Base-by-base conservation (phyloP, 2,113 vertebrate species). In the Rostratula benghalensis region DNA sequence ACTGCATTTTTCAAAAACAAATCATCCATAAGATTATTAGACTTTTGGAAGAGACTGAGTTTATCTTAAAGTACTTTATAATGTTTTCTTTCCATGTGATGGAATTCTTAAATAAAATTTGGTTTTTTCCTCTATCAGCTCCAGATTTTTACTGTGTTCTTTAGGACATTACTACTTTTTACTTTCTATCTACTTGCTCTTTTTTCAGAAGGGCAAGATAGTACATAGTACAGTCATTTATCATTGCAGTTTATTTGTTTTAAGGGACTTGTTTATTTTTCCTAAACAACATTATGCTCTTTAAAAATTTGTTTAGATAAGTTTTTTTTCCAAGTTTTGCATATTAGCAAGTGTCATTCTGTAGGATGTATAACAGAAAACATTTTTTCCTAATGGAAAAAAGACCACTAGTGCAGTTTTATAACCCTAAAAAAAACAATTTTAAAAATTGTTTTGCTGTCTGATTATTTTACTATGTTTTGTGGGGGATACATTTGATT, bases 321-420 rank as follows among this genome's bases (percentile, higher is more conserved):
- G 39, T 39, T 2, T 70, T 61, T 69, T 17, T 37, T 12, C 5
- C 7, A 60, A 13, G 4, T 80, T 89, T 45, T 67, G 28, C 2
- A 17, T 22, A 2, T 16, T 2, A 90, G 1, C 7, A 73, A 10
- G 16, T 74, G 24, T 89, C 18, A 61, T 5, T 23, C 6, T n/a
- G 33, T 33, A 81, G 27, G 3, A 54, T 17, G 50, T 28, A 2
- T 13, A 54, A 9, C 9, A 75, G 4, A 54, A 91, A 73, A 75
- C 2, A 21, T 6, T 9, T 3, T 7, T n/a, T 37, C 31, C 25
- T 3, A 56, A 64, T 37, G 4, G 9, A 27, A 75, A 39, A 45
- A 74, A 81, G 4, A 53, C 4, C 3, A 56, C 9, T 23, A 21
- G 1, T 22, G 5, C 1, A 27, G 9, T 45, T 78, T 3, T 14